Percentiles rank a stretch among this genome's conserved stretches.
phyloP scores from a whole-genome alignment of 2,888 invertebrate genomes.

The Sinhomidia bicolor region DNA sequence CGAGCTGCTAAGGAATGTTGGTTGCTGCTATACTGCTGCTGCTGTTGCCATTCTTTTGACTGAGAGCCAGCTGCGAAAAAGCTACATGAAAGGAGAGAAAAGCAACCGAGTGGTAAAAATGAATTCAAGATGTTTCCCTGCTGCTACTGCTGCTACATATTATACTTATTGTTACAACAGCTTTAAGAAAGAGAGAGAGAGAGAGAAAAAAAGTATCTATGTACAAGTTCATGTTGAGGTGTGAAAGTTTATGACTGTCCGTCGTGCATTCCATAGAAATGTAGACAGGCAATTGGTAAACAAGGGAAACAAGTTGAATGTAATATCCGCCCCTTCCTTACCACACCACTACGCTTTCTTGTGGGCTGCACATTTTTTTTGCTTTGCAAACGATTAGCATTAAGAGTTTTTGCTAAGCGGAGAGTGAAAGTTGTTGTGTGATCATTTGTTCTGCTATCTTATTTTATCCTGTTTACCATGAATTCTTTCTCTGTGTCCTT shows the following conservation, averaged over 20 bases:
- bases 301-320: neutral
- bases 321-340: neutral
- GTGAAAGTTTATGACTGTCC: constrained; percentile 26
- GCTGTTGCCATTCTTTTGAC: neutral
- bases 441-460: neutral
- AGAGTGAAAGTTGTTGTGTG: neutral
- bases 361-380: neutral
- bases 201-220: neutral
- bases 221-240: neutral
- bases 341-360: neutral
- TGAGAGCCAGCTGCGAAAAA: neutral
- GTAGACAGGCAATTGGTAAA: neutral
- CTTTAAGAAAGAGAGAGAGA: too few relatives aligned
- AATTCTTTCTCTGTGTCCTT: neutral
- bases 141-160: neutral
- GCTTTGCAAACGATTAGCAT: constrained; percentile 4
- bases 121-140: neutral
- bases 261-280: neutral
- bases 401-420: neutral
- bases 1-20: neutral
- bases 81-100: neutral
- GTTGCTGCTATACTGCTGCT: too few relatives aligned
- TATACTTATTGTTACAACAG: neutral
- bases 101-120: constrained; percentile 20
- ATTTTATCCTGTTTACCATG: constrained; percentile 8